phyloP scores from a whole-genome alignment of 1,140 invertebrate species.

The Pogonognathellus flavescens region DNA sequence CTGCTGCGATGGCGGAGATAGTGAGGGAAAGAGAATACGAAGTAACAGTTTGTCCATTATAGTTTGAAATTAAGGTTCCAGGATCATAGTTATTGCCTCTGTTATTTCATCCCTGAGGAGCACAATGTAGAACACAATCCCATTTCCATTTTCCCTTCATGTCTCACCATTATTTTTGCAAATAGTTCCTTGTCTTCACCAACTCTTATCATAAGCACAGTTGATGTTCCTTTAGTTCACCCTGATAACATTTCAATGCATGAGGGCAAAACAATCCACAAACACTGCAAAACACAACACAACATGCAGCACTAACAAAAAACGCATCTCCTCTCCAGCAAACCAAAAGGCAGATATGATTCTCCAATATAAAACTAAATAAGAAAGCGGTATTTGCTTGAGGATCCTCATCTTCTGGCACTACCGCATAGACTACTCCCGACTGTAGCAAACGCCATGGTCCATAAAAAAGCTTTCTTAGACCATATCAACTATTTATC shows the following conservation, averaged over 20 bases:
- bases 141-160: slow-evolving; percentile 59
- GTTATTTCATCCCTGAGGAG: slow-evolving; percentile 63
- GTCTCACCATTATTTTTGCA: slow-evolving; percentile 58
- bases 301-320: not conserved
- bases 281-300: not conserved
- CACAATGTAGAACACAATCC: slow-evolving; percentile 54
- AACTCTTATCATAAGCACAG: slow-evolving; percentile 45
- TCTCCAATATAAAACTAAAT: slow-evolving; percentile 1
- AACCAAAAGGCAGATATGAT: not conserved
- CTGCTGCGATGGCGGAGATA: not conserved
- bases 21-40: slow-evolving; percentile 6
- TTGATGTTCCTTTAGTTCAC: slow-evolving; percentile 31
- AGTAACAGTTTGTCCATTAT: slow-evolving; percentile 62
- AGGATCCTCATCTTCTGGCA: too few relatives aligned
- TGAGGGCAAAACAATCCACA: not conserved
- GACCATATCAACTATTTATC: too few relatives aligned
- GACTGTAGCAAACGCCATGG: too few relatives aligned
- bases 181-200: slow-evolving; percentile 55
- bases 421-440: too few relatives aligned
- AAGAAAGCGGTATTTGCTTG: too few relatives aligned
- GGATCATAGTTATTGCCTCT: slow-evolving; percentile 63
- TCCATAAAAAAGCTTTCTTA: too few relatives aligned
- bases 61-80: slow-evolving; percentile 61
- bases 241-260: slow-evolving; percentile 13
- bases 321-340: not conserved